Evolutionary conservation across 2,888 invertebrate species (phyloP).

Genomic region (Catotricha subobsoleta): DNA sequence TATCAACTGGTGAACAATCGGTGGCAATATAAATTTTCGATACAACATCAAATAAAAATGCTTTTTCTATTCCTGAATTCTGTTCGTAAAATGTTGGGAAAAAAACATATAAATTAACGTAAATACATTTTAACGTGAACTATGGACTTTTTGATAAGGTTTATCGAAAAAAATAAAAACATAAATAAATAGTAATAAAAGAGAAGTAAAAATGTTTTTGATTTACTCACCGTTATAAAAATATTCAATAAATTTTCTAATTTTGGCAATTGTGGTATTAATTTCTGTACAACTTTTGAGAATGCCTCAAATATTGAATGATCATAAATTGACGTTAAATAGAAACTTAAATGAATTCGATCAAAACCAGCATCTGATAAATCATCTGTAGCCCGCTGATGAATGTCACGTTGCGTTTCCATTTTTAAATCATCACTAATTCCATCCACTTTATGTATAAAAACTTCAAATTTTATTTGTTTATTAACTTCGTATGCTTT

Average conservation of each 20-base stretch:
- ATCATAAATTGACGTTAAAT: constrained; percentile 97
- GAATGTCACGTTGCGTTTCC: constrained; percentile 96
- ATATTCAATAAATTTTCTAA: constrained; percentile 95
- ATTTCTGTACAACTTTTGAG: constrained; percentile 97
- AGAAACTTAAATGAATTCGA: constrained; percentile 82
- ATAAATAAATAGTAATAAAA: too few relatives aligned
- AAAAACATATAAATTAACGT: too few relatives aligned
- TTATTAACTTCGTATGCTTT: constrained; percentile 92
- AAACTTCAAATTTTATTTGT: constrained; percentile 92
- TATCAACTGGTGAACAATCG: constrained; percentile 96
- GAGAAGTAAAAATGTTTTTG: too few relatives aligned
- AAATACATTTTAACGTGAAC: too few relatives aligned
- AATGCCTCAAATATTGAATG: constrained; percentile 99
- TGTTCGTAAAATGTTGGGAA: constrained; percentile 25
- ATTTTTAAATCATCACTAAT: constrained; percentile 97
- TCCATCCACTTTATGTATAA: constrained; percentile 96
- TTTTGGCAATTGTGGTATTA: constrained; percentile 92
- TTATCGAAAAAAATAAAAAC: too few relatives aligned
- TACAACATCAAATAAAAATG: constrained; percentile 98
- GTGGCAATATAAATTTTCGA: constrained; percentile 99
- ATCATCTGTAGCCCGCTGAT: constrained; percentile 91
- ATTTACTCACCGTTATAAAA: constrained; percentile 72
- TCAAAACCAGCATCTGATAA: constrained; percentile 41
- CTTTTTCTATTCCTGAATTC: constrained; percentile 99
- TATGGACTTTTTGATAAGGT: too few relatives aligned